phyloP scores from a whole-genome alignment of 2,113 vertebrate genomes.

The Microcebus griseorufus region DNA sequence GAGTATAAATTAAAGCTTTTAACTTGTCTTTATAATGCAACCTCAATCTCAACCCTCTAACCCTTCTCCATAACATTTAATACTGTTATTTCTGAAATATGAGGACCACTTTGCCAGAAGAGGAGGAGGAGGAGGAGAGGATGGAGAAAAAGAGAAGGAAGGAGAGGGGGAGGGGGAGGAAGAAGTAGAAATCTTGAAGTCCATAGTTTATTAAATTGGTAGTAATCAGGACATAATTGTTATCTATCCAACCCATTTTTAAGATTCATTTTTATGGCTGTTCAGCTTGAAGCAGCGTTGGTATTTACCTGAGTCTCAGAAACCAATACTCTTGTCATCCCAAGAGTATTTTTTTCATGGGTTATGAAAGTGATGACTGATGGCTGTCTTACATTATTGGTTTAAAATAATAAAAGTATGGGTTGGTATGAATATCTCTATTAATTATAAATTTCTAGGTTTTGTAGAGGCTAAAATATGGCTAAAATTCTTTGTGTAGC shows the following conservation, averaged over 20 bases:
- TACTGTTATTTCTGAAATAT: constrained; percentile 76
- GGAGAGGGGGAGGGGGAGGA: constrained; percentile 11
- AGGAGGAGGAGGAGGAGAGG: neutral
- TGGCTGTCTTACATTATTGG: neutral
- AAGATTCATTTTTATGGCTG: neutral
- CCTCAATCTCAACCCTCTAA: constrained; percentile 74
- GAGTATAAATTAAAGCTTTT: constrained; percentile 84
- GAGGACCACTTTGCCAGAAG: constrained; percentile 48
- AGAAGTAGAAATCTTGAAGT: neutral
- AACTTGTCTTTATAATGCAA: constrained; percentile 76
- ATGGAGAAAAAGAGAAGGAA: neutral
- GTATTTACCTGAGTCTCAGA: neutral
- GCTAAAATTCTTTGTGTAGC: neutral
- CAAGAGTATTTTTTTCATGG: neutral
- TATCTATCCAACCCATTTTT: constrained; percentile 1
- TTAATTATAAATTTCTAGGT: neutral
- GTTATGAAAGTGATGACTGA: neutral
- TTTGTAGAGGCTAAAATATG: neutral
- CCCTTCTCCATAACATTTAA: constrained; percentile 59
- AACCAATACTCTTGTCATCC: neutral
- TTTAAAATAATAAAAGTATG: neutral
- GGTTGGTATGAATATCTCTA: neutral
- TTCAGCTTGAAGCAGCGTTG: neutral
- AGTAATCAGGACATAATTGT: neutral
- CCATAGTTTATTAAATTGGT: neutral